These are phyloP conservation scores for Cyclopterus lumpus DNA, from an alignment of 2,797 vertebrate genomes.

Conservation along the genomic window DNA sequence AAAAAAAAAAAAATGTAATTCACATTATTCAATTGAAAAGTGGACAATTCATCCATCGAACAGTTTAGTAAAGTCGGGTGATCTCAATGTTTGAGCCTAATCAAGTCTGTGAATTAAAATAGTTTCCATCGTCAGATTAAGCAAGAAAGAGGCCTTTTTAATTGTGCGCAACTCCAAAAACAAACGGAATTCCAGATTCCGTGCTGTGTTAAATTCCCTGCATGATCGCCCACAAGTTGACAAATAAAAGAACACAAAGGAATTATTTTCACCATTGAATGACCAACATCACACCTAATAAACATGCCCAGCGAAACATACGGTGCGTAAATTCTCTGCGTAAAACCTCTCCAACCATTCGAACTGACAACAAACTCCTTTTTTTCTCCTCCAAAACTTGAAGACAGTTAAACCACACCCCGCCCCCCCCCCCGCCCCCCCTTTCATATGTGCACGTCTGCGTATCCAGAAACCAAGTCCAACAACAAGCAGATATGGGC, in stretches of 20 bases:
- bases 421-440: not conserved
- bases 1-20: not conserved
- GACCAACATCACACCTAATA: not conserved
- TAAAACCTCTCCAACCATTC: conserved; percentile 44
- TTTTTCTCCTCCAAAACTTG: not conserved
- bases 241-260: not conserved
- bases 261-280: not conserved
- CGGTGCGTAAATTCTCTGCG: conserved; percentile 41
- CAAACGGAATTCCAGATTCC: not conserved
- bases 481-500: conserved; percentile 21
- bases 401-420: not conserved
- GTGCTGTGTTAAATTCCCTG: not conserved
- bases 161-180: not conserved
- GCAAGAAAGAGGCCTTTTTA: not conserved
- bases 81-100: not conserved
- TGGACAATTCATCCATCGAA: no score
- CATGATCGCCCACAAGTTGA: not conserved
- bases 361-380: not conserved
- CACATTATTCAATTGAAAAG: not conserved
- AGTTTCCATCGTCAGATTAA: not conserved
- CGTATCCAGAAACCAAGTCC: not conserved
- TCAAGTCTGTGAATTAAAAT: not conserved
- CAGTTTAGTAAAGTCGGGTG: accelerated
- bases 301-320: not conserved
- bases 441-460: not conserved